A percentile compares a stretch with the other conserved stretches of the same genome.
Evolutionary conservation across 2,888 invertebrate species (phyloP).

Genomic region (Cordylochernes scorpioides): DNA sequence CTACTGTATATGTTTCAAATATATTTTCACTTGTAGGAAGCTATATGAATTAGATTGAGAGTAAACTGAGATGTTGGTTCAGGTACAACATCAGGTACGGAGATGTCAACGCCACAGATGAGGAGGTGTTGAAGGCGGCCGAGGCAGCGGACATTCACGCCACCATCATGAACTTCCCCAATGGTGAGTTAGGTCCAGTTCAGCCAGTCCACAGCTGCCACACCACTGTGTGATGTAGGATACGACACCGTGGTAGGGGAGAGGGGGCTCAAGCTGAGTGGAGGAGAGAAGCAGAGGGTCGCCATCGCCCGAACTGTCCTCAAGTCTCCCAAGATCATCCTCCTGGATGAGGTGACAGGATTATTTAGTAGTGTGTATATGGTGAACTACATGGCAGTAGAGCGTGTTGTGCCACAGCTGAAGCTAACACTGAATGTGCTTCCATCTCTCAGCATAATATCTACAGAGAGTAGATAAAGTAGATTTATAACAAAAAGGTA

Average conservation of each 20-base stretch:
- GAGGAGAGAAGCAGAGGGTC: slow-evolving; percentile 89
- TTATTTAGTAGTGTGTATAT: too few relatives aligned
- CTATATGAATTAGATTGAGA: too few relatives aligned
- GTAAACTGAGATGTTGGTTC: slow-evolving; percentile 9
- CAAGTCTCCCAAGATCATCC: slow-evolving; percentile 63
- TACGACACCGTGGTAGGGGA: slow-evolving; percentile 78
- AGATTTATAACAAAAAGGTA: too few relatives aligned
- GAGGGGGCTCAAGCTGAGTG: slow-evolving; percentile 71
- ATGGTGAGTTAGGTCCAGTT: too few relatives aligned
- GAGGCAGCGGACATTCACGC: slow-evolving; percentile 80
- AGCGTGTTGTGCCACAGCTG: too few relatives aligned
- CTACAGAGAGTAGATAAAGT: too few relatives aligned
- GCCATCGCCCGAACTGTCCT: slow-evolving; percentile 84
- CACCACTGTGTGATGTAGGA: slow-evolving; percentile 17
- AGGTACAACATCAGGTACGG: slow-evolving; percentile 88
- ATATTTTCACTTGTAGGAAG: too few relatives aligned
- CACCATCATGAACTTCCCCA: slow-evolving; percentile 64
- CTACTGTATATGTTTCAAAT: too few relatives aligned
- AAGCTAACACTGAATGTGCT: too few relatives aligned
- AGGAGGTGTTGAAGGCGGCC: slow-evolving; percentile 64
- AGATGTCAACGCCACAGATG: slow-evolving; percentile 41
- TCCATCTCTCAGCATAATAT: too few relatives aligned
- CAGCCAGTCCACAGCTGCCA: too few relatives aligned
- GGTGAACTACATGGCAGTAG: too few relatives aligned
- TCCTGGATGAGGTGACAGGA: slow-evolving; percentile 51